These are phyloP conservation scores for Thysanoteuthis rhombus DNA, from an alignment of 2,888 invertebrate species.

Conservation along the genomic window DNA sequence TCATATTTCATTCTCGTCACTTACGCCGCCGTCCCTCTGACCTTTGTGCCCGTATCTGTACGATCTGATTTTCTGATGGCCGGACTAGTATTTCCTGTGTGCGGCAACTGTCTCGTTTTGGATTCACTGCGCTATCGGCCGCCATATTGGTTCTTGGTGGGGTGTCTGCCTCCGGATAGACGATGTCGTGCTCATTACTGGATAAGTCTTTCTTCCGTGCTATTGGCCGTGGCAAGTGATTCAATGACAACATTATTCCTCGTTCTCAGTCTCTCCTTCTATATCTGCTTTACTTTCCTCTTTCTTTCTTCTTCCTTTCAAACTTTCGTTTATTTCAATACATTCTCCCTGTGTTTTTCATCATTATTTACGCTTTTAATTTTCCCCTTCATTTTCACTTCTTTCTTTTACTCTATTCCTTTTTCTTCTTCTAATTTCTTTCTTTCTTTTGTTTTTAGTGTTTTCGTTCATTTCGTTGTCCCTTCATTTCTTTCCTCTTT, in stretches of 20 bases:
- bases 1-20: not conserved
- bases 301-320: too few relatives aligned
- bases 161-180: not conserved
- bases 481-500: too few relatives aligned
- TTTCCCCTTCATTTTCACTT: too few relatives aligned
- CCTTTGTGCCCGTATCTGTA: not conserved
- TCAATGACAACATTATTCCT: not conserved
- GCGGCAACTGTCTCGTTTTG: not conserved
- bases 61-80: not conserved
- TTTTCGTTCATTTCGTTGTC: too few relatives aligned
- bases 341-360: too few relatives aligned
- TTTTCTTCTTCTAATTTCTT: too few relatives aligned
- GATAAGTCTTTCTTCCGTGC: not conserved
- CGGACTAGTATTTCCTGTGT: not conserved
- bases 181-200: slow-evolving; percentile 12
- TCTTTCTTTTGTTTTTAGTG: too few relatives aligned
- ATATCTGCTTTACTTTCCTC: too few relatives aligned
- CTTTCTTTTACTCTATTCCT: too few relatives aligned
- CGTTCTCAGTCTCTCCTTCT: not conserved
- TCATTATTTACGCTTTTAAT: too few relatives aligned
- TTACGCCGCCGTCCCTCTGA: not conserved
- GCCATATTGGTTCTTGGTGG: not conserved
- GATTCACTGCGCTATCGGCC: not conserved
- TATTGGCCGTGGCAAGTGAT: not conserved
- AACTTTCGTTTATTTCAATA: too few relatives aligned